Conservation (phyloP, 2,113 vertebrate genomes). For the Silurus meridionalis region DNA sequence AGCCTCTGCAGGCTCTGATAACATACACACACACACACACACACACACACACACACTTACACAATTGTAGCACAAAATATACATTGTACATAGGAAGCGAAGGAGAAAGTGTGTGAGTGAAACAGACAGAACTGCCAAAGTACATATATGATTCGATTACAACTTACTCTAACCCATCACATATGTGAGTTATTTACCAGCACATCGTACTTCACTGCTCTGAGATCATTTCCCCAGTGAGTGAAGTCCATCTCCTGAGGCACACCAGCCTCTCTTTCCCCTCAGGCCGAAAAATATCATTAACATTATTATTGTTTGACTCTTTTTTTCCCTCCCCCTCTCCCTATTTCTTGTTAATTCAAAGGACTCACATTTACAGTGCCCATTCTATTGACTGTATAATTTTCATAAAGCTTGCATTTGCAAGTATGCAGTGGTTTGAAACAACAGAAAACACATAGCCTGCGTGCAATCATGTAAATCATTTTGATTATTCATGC, state of each 20-base stretch:
- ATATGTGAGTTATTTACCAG: constrained; percentile 59
- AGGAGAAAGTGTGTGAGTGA: constrained; percentile 54
- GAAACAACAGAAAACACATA: constrained; percentile 71
- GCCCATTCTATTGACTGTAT: constrained; percentile 73
- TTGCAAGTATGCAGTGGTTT: constrained; percentile 68
- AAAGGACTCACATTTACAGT: constrained; percentile 74
- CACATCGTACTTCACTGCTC: constrained; percentile 59
- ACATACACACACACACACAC: constrained; percentile 36
- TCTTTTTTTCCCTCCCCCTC: constrained; percentile 44
- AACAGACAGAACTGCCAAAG: constrained; percentile 6
- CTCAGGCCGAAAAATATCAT: constrained; percentile 68
- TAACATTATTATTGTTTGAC: constrained; percentile 74
- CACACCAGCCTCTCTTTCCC: constrained; percentile 61
- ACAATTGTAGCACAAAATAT: neutral
- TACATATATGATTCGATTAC: constrained; percentile 38
- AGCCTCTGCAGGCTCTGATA: constrained; percentile 44
- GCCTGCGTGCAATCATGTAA: constrained; percentile 75
- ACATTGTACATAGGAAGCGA: constrained; percentile 24
- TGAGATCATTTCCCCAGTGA: constrained; percentile 57
- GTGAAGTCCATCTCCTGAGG: constrained; percentile 61
- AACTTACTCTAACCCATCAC: constrained; percentile 33
- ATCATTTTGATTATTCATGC: constrained; percentile 75
- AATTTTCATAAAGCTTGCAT: constrained; percentile 72
- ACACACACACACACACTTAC: constrained; percentile 34
- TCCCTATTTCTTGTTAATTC: constrained; percentile 60